Conservation (phyloP, 2,888 invertebrate species). For the Lasioglossum zephyrum region DNA sequence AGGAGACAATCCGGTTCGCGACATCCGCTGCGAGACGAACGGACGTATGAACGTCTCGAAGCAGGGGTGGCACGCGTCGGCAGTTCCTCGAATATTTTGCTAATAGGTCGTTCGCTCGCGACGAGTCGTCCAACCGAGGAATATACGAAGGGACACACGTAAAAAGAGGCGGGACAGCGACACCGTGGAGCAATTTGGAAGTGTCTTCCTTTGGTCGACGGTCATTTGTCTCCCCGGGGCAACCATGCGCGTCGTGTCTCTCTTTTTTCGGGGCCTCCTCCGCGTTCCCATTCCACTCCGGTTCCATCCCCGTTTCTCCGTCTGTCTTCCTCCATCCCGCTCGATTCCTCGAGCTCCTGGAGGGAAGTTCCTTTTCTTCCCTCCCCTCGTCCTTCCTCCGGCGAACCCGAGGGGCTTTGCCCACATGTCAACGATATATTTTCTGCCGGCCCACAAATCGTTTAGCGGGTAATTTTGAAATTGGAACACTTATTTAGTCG, state of each 20-base stretch:
- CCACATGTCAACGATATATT: conserved; percentile 84
- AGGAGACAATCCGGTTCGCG: neutral
- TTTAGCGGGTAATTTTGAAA: conserved; percentile 84
- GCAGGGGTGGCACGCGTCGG: conserved; percentile 68
- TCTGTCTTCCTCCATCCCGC: conserved; percentile 47
- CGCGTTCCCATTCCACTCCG: conserved; percentile 32
- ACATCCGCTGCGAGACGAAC: neutral
- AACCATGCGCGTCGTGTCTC: conserved; percentile 57
- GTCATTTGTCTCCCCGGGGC: conserved; percentile 81
- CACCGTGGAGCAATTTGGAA: conserved; percentile 75
- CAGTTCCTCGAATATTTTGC: conserved; percentile 66
- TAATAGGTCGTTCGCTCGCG: conserved; percentile 71
- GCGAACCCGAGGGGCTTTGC: conserved; percentile 74
- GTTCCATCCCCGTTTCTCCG: conserved; percentile 43
- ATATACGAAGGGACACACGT: conserved; percentile 67
- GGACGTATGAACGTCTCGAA: neutral
- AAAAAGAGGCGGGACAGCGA: conserved; percentile 73
- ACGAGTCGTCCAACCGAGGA: conserved; percentile 57
- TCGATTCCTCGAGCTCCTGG: conserved; percentile 38
- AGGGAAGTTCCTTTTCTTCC: conserved; percentile 46
- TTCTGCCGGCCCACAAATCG: conserved; percentile 83
- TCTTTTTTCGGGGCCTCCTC: conserved; percentile 21
- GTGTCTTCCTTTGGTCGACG: conserved; percentile 77
- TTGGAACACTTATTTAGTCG: conserved; percentile 84
- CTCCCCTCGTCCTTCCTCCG: conserved; percentile 43